Evolutionary conservation across 2,113 vertebrate species (phyloP), one percentile per base, ranked within the genome.

Genomic region (Pelmatolapia mariae): DNA sequence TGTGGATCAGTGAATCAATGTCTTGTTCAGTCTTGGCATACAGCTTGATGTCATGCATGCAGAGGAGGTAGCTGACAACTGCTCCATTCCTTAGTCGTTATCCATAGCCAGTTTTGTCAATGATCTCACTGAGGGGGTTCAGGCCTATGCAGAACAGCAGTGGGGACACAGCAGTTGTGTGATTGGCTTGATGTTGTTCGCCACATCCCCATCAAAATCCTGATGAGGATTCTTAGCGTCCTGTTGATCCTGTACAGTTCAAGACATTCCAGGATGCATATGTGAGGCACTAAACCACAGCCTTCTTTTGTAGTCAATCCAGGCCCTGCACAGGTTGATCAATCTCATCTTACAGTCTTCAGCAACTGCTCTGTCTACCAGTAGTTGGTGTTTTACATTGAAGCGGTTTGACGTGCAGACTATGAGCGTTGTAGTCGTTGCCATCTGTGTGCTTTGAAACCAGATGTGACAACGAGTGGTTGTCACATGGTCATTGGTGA

Each of bases 221-320:
- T 63, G 59, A 63, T 36, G 59, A 63, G 31, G 31, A 36, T 36
- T 63, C 31, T 63, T 36, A 63, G 59, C 4, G 1, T 36, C 6
- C 31, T n/a, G 59, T n/a, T 36, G 31, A 36, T 63, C 0, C 6
- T 63, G 31, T 63, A n/a, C 31, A 63, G 59, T 36, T 63, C 18
- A 63, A 63, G 31, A 36, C 59, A 45, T 45, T 45, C 43, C 45
- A n/a, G 59, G 59, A 63, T 63, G 31, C 31, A 1, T 19, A 4
- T 63, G 2, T 36, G 59, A 36, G 59, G 31, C 59, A 63, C 18
- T n/a, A 36, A 63, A 63, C 16, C 18, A 11, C 0, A 63, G 18
- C 59, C 0, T 36, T 63, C 59, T 63, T 63, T 4, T 0, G 16
- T 33, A 33, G 29, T 63, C 5, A 33, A 9, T 4, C 59, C 59